Percentiles rank a stretch among this genome's conserved stretches.
These are phyloP conservation scores for Marasmarcha lunaedactyla DNA, from an alignment of 2,888 invertebrate genomes.

Conservation along the genomic window DNA sequence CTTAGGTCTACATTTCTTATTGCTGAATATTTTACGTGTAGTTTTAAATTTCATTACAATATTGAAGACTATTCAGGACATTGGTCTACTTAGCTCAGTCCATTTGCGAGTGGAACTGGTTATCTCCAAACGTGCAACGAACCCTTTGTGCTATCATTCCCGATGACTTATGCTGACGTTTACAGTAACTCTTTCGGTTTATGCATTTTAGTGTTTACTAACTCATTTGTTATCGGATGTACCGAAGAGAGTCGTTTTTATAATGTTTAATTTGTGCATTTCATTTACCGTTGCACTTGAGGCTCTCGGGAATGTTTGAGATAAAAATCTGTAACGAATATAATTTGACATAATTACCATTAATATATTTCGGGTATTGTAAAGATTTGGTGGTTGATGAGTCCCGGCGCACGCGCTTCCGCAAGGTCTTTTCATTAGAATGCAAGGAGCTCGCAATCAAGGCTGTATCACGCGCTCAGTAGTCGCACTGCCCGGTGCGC, in stretches of 20 bases:
- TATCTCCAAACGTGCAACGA: slow-evolving; percentile 15
- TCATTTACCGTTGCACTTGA: neutral
- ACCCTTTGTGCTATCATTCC: slow-evolving; percentile 34
- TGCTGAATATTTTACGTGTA: neutral
- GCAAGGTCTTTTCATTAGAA: slow-evolving; percentile 67
- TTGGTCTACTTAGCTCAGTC: slow-evolving; percentile 35
- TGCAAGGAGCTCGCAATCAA: slow-evolving; percentile 66
- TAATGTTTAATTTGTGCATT: slow-evolving; percentile 5
- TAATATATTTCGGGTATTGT: neutral
- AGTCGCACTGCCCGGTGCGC: slow-evolving; percentile 49
- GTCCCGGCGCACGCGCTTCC: slow-evolving; percentile 42
- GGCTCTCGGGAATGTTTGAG: neutral
- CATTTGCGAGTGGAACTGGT: slow-evolving; percentile 42
- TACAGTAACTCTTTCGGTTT: slow-evolving; percentile 22
- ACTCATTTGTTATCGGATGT: slow-evolving; percentile 1
- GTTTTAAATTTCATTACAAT: too few species aligned
- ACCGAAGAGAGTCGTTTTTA: neutral
- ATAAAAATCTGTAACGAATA: too few species aligned
- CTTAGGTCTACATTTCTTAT: slow-evolving; percentile 7
- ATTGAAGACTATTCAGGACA: too few species aligned
- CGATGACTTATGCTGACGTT: slow-evolving; percentile 28
- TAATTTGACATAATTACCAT: too few species aligned
- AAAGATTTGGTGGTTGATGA: neutral
- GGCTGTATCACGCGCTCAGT: slow-evolving; percentile 47
- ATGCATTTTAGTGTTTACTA: slow-evolving; percentile 13